phyloP scores from a whole-genome alignment of 92 coral and sea anemone genomes.

The Umimayanthus chanpuru region DNA sequence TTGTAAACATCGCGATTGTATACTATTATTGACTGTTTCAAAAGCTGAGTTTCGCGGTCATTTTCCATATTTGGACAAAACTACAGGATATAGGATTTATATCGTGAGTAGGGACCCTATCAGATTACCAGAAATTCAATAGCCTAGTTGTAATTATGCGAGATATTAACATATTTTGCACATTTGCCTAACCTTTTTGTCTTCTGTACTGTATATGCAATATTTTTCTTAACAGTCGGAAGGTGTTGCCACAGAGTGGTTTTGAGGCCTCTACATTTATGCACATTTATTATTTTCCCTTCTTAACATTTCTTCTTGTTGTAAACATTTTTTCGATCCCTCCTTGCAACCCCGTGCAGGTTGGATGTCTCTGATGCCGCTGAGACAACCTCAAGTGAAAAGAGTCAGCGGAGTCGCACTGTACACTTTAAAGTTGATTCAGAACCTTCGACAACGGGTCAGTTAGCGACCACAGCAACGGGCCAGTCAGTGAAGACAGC shows the following conservation, averaged over 20 bases:
- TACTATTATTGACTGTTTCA: no score
- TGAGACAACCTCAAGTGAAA: constrained; percentile 11
- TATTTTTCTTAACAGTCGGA: not conserved
- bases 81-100: no score
- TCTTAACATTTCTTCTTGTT: not conserved
- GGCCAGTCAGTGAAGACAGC: not conserved
- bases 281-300: not conserved
- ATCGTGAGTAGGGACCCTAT: no score
- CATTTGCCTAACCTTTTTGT: no score
- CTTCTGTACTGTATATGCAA: no score
- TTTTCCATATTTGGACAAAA: no score
- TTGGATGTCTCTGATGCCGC: constrained; percentile 16
- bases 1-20: no score
- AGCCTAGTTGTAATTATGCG: no score
- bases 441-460: not conserved
- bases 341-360: not conserved
- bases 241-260: not conserved
- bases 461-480: not conserved
- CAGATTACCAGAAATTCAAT: no score
- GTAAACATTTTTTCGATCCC: no score
- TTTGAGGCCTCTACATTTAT: not conserved
- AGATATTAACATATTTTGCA: no score
- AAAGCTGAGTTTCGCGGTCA: no score
- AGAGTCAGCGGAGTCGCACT: constrained; percentile 11
- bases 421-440: constrained; percentile 29